Conservation (phyloP, 1,140 invertebrate species). For the Liolophura sinensis region DNA sequence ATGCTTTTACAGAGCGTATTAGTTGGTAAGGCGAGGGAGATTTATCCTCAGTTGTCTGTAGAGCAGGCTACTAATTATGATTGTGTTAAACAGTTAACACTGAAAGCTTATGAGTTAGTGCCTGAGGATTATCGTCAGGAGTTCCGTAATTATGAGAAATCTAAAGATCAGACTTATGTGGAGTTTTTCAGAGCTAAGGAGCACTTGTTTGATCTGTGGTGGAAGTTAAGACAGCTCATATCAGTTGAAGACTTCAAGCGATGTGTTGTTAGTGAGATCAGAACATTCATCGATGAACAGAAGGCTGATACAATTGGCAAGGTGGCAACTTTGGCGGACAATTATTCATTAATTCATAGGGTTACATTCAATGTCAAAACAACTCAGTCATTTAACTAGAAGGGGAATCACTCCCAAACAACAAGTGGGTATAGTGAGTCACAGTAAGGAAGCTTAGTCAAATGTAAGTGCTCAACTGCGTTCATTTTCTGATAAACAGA, state of each 20-base stretch:
- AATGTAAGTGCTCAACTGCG: not conserved
- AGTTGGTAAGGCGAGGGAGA: conserved; percentile 15
- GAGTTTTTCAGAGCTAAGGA: conserved; percentile 27
- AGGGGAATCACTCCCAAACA: not conserved
- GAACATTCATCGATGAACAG: conserved; percentile 18
- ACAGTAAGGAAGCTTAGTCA: not conserved
- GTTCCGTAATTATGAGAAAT: conserved; percentile 19
- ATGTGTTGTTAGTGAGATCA: conserved; percentile 10
- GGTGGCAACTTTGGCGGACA: conserved; percentile 13
- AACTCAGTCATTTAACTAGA: too few species aligned
- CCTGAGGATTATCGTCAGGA: conserved; percentile 30
- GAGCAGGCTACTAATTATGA: conserved; percentile 21
- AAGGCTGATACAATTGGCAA: conserved; percentile 14
- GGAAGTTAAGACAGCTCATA: not conserved
- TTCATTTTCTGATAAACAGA: not conserved
- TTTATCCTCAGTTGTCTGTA: conserved; percentile 15
- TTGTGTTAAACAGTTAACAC: conserved; percentile 17
- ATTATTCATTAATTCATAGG: conserved; percentile 23
- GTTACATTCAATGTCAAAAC: conserved; percentile 2
- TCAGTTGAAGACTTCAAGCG: conserved; percentile 8
- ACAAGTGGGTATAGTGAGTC: not conserved
- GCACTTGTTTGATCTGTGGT: conserved; percentile 25
- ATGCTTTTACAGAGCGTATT: conserved; percentile 22
- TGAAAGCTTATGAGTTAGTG: conserved; percentile 33
- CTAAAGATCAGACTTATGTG: conserved; percentile 21